A percentile compares a stretch with the other conserved stretches of the same genome.
Evolutionary conservation across 2,113 vertebrate genomes (phyloP).

Genomic region (Pachyramphus minor): DNA sequence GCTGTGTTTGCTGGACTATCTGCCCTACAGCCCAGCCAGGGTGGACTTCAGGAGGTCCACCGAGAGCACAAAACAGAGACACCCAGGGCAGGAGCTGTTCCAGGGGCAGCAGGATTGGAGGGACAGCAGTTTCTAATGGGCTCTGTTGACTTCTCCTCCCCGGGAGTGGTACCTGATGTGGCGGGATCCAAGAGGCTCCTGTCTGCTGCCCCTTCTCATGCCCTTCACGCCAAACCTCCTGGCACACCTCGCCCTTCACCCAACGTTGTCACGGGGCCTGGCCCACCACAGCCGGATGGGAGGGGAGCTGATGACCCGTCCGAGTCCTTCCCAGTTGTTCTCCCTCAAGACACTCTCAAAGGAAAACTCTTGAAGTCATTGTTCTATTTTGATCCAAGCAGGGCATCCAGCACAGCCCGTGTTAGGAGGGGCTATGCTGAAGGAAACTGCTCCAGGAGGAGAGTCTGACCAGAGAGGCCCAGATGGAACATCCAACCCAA

Average conservation of each 20-base stretch:
- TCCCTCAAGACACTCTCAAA: not conserved
- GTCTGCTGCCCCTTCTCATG: not conserved
- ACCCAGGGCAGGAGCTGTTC: not conserved
- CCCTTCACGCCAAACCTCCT: not conserved
- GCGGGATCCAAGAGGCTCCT: not conserved
- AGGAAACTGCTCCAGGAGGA: not conserved
- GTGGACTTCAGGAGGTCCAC: not conserved
- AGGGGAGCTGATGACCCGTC: not conserved
- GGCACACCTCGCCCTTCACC: not conserved
- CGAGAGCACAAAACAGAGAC: not conserved
- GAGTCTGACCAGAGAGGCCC: not conserved
- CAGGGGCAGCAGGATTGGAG: not conserved
- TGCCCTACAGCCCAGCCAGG: not conserved
- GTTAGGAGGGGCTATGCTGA: not conserved
- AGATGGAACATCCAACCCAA: not conserved
- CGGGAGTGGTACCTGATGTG: rapidly evolving
- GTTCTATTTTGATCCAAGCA: not conserved
- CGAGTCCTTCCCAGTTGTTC: not conserved
- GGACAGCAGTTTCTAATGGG: not conserved
- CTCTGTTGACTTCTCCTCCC: not conserved
- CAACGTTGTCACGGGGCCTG: not conserved
- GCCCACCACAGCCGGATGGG: not conserved
- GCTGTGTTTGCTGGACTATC: not conserved
- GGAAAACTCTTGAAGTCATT: conserved; percentile 17
- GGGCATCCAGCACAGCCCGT: rapidly evolving